Evolutionary conservation across 2,113 vertebrate genomes (phyloP).

Genomic region (Felis chaus): DNA sequence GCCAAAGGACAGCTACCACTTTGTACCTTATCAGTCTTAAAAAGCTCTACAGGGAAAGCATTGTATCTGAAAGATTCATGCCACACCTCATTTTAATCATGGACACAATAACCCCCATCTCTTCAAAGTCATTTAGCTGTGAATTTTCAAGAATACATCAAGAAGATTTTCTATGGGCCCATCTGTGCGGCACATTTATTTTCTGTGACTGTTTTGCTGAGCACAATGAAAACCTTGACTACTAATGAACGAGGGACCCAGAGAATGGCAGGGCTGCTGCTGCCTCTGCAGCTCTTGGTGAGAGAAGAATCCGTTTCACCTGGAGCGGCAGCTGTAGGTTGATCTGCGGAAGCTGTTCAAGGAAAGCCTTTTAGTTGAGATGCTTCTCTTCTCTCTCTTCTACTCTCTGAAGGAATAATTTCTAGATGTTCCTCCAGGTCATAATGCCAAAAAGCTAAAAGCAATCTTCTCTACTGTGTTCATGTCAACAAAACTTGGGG

Average conservation of each 20-base stretch:
- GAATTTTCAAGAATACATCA: constrained; percentile 76
- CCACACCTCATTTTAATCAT: constrained; percentile 77
- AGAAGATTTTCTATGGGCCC: constrained; percentile 78
- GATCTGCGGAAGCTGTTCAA: neutral
- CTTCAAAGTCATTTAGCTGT: constrained; percentile 78
- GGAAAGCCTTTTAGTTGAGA: neutral
- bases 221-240: constrained; percentile 76
- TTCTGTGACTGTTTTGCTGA: constrained; percentile 80
- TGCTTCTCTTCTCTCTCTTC: neutral
- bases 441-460: constrained; percentile 7
- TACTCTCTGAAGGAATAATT: neutral
- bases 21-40: neutral
- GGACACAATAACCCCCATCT: constrained; percentile 70
- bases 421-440: constrained; percentile 1
- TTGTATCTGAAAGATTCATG: constrained; percentile 63
- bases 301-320: constrained; percentile 32
- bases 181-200: constrained; percentile 76
- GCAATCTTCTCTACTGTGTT: neutral
- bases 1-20: constrained; percentile 29
- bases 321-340: neutral
- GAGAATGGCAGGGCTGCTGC: neutral
- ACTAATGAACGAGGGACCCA: constrained; percentile 58
- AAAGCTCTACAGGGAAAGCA: constrained; percentile 27
- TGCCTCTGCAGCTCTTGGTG: neutral
- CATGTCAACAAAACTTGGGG: neutral